phyloP scores from a whole-genome alignment of 92 coral and sea anemone genomes.

The Actinernus sp. region DNA sequence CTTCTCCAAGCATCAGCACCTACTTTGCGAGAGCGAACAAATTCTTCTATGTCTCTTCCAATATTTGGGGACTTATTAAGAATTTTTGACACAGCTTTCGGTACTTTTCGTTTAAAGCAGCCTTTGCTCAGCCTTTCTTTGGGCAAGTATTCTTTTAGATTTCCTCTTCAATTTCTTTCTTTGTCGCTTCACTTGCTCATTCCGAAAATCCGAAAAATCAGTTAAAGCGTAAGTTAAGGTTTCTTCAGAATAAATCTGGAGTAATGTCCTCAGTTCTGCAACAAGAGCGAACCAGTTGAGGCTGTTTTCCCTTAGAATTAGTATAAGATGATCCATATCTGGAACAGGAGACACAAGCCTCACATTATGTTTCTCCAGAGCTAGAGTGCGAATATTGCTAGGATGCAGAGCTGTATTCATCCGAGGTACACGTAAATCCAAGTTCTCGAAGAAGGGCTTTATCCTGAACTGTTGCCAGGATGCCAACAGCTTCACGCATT shows the following conservation, averaged over 20 bases:
- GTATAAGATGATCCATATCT: constrained; percentile 37
- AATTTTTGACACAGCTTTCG: constrained; percentile 54
- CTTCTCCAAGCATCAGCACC: constrained; percentile 77
- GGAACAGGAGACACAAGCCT: constrained; percentile 32
- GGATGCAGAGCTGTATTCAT: too few species aligned
- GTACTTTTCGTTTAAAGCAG: constrained; percentile 35
- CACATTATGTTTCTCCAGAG: too few species aligned
- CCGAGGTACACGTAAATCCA: too few species aligned
- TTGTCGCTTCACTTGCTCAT: too few species aligned
- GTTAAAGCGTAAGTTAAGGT: too few species aligned
- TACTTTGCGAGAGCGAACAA: constrained; percentile 46
- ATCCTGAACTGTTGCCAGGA: constrained; percentile 22
- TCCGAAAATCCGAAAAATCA: too few species aligned
- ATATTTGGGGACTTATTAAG: constrained; percentile 50
- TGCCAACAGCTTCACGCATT: constrained; percentile 12
- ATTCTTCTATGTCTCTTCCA: constrained; percentile 70
- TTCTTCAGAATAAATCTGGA: too few species aligned
- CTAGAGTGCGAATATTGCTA: too few species aligned
- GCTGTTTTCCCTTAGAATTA: constrained; percentile 48
- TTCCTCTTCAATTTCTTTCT: too few species aligned
- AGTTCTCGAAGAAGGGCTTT: constrained; percentile 42
- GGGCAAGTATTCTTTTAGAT: too few species aligned
- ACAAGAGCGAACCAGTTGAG: constrained; percentile 69
- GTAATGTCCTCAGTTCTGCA: constrained; percentile 36
- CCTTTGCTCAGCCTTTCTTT: too few species aligned